Base-by-base conservation (phyloP, 2,797 vertebrate species). In the Pipistrellus pygmaeus region DNA sequence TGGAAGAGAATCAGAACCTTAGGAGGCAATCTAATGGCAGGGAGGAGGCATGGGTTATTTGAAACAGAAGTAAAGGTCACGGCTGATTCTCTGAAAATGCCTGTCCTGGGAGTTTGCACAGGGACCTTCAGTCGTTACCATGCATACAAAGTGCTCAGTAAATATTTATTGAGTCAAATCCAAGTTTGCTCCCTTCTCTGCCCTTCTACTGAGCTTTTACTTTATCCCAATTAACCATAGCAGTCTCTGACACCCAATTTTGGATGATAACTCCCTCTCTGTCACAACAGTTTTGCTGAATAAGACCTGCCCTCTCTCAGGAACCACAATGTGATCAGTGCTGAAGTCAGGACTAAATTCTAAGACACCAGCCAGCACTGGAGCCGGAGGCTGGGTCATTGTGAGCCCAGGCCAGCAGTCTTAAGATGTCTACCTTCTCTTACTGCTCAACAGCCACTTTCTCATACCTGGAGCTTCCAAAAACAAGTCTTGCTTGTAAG, bases 151-250 rank as follows among this genome's bases (percentile, higher is more conserved):
- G 73, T 93, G 13, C 64, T 97, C 69, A 30, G 89, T 87, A 95
- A 94, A 96, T 90, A 85, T 90, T 93, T 96, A 88, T 80, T 80
- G 77, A 94, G 57, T 94, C 85, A 57, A 90, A 93, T 94, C 41
- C 84, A 85, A 41, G 76, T 73, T 86, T 44, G 73, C 9, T 86
- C 38, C 51, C 21, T 90, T 91, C 53, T 30, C 41, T 93, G 53
- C 41, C 71, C 69, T 94, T 95, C 85, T 80, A 7, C 27, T 73
- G 69, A 95, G 68, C 3, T 69, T 93, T 83, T 82, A 13, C 66
- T 92, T 91, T 75, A 23, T 64, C 23, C 30, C 20, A 30, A 93
- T 53, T 83, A 66, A 53, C 64, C 32, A 66, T 2, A 91, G 7
- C 8, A 6, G 51, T 76, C 8, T 32, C 35, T 73, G 55, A 51